These are phyloP conservation scores for Panzeria rudis DNA, from an alignment of 2,888 invertebrate species.

Conservation along the genomic window DNA sequence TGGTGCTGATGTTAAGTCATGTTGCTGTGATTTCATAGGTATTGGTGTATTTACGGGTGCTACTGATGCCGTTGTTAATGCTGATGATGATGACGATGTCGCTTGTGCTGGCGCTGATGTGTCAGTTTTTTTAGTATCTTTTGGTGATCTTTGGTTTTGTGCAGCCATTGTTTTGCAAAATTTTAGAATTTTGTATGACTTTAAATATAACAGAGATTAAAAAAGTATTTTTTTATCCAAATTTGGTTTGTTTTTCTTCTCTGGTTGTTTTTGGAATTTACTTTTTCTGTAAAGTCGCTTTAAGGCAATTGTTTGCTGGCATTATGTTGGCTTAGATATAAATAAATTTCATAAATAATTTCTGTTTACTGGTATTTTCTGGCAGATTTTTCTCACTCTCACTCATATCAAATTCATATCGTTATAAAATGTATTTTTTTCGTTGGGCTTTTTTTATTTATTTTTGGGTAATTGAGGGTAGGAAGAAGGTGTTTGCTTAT, in stretches of 20 bases:
- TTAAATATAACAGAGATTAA: constrained; percentile 9
- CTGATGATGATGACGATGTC: constrained; percentile 50
- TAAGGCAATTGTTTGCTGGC: constrained; percentile 28
- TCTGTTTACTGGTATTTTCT: constrained; percentile 12
- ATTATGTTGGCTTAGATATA: constrained; percentile 37
- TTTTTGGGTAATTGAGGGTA: constrained; percentile 11
- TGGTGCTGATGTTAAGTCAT: constrained; percentile 9
- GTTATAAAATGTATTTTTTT: constrained; percentile 21
- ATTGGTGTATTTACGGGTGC: constrained; percentile 46
- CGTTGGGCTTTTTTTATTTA: constrained; percentile 25
- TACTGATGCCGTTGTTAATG: constrained; percentile 60
- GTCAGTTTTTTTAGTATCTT: constrained; percentile 65
- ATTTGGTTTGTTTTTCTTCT: constrained; percentile 1
- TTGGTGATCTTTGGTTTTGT: constrained; percentile 75
- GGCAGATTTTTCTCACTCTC: constrained; percentile 45
- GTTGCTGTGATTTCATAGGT: constrained; percentile 16
- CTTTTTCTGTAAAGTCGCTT: constrained; percentile 6
- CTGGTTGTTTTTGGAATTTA: background rate
- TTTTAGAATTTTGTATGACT: constrained; percentile 73
- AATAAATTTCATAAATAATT: constrained; percentile 25
- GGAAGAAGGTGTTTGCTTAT: constrained; percentile 9
- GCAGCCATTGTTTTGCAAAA: constrained; percentile 75
- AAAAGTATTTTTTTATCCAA: constrained; percentile 27
- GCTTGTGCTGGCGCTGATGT: constrained; percentile 65
- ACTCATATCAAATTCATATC: constrained; percentile 61